Base-by-base conservation (phyloP, 2,797 vertebrate species). In the Gymnoscopelus braueri region DNA sequence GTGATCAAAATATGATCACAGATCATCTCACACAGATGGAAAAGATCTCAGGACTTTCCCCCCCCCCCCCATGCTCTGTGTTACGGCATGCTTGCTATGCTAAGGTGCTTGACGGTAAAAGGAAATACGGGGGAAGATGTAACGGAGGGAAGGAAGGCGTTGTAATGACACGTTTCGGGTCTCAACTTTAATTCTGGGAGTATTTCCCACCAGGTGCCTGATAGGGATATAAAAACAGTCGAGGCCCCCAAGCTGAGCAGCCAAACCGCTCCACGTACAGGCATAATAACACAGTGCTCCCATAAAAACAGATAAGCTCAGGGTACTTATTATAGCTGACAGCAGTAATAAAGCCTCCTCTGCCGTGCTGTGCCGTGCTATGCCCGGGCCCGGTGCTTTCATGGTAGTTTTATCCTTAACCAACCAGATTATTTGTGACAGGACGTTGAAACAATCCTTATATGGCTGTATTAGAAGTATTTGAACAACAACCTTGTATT, bases 321-420 rank as follows among this genome's bases (percentile, higher is more conserved):
- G 60, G 78, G 71, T 90, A 72, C 80, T 87, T 84, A 84, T 91
- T 91, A 91, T 47, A 80, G 67, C 70, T 80, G 75, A 81, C 65
- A 78, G 63, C 63, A 72, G 58, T 66, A 63, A 77, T 60, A 74
- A 72, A 69, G 50, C 54, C 50, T 65, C 8, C 23, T 57, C 57
- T 49, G 47, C 39, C 57, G 6, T 57, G 54, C 60, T 47, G 64
- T 47, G 39, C 54, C 57, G 9, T 62, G 59, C 60, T 47, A 64
- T 47, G 39, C 54, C 57, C 35, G 53, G 50, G 19, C 67, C 50
- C 54, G 56, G 15, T 24, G 63, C 50, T 71, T 35, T 35, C 26
- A 67, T 50, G 77, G 11, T 6, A 10, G 3, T 26, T 73, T 66
- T 15, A 53, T 52, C 61, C 71, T 63, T 48, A 69, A 53, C 4